A percentile compares a stretch with the other conserved stretches of the same genome.
Conservation (phyloP, 2,113 vertebrate species). For the Uropsilus gracilis region DNA sequence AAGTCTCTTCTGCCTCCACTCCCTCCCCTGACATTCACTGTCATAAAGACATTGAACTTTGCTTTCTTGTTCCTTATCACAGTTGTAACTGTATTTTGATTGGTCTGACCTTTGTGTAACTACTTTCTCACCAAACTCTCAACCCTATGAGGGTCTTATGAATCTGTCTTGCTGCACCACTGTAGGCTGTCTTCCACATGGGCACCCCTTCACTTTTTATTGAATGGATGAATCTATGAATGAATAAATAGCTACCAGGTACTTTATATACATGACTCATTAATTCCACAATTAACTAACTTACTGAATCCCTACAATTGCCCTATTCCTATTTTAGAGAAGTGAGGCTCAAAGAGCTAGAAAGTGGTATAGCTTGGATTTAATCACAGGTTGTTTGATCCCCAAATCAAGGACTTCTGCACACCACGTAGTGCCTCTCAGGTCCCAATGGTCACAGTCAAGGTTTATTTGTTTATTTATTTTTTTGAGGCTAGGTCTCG, state of each 20-base stretch:
- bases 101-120: constrained; percentile 2
- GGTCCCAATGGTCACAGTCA: background rate
- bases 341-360: background rate
- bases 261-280: constrained; percentile 29
- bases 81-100: constrained; percentile 21
- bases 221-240: constrained; percentile 39
- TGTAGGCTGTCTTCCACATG: background rate
- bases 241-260: background rate
- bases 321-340: constrained; percentile 48
- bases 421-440: constrained; percentile 32
- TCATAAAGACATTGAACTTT: constrained; percentile 32
- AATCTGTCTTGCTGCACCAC: background rate
- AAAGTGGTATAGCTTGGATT: background rate
- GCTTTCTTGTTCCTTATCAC: constrained; percentile 33
- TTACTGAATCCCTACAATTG: background rate
- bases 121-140: constrained; percentile 9
- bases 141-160: background rate
- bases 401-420: constrained; percentile 25
- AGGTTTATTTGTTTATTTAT: too few species aligned
- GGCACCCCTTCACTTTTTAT: background rate
- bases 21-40: background rate
- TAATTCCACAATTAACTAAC: constrained; percentile 23
- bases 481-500: too few species aligned
- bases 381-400: background rate
- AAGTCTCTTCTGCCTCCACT: background rate